These are phyloP conservation scores for Cebidichthys violaceus DNA, from an alignment of 2,113 vertebrate species.

Conservation along the genomic window DNA sequence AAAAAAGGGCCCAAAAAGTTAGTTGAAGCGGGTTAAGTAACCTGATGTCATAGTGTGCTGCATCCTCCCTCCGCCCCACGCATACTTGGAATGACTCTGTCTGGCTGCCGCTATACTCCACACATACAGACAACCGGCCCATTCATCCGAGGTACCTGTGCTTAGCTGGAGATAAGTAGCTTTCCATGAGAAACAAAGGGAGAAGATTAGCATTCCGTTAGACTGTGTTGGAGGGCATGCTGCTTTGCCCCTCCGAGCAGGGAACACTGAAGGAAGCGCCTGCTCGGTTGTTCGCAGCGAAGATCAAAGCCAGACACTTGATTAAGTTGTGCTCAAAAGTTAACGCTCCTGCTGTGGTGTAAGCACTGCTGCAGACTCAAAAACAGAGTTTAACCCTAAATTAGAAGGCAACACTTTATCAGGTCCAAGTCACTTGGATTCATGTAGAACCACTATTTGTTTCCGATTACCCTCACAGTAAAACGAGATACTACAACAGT, in stretches of 20 bases:
- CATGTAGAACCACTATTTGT: neutral
- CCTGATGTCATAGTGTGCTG: conserved; percentile 79
- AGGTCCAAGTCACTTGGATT: neutral
- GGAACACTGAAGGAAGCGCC: conserved; percentile 62
- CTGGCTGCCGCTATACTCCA: conserved; percentile 78
- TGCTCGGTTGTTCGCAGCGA: conserved; percentile 41
- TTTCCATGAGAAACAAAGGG: conserved; percentile 87
- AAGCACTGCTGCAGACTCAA: neutral
- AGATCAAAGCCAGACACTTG: conserved; percentile 67
- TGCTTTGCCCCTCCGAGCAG: conserved; percentile 60
- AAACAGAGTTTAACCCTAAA: neutral
- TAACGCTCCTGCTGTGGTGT: conserved; percentile 1
- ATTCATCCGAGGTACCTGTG: conserved; percentile 87
- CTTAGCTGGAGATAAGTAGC: conserved; percentile 88
- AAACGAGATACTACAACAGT: no score
- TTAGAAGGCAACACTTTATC: neutral
- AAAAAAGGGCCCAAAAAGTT: conserved; percentile 58
- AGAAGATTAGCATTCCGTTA: conserved; percentile 87
- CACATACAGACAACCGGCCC: conserved; percentile 86
- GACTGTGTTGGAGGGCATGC: conserved; percentile 79
- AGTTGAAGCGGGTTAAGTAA: conserved; percentile 76
- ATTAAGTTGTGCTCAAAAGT: conserved; percentile 52
- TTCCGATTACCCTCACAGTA: neutral
- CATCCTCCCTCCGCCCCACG: conserved; percentile 81
- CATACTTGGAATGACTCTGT: conserved; percentile 86